Base-by-base conservation (phyloP, 2,113 vertebrate species). In the Cryptomyrus ogoouensis region DNA sequence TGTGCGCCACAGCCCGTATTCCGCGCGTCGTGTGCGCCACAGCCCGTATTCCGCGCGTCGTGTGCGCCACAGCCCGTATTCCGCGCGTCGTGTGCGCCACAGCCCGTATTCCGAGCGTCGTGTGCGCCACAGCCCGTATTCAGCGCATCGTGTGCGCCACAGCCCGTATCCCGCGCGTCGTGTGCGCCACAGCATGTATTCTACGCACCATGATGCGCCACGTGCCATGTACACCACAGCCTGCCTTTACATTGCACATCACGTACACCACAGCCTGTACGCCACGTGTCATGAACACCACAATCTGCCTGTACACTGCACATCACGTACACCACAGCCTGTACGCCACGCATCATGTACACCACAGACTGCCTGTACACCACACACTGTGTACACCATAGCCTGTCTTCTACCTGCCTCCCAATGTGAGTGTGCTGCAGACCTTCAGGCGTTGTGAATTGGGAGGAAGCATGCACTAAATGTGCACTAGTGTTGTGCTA, bases 401-500 rank as follows among this genome's bases (percentile, higher is more conserved):
- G 83, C 17, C 56, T 24, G 31, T 31, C 66, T 74, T 31, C 66
- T 35, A 35, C 9, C 12, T 83, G 5, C 17, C 77, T 42, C 39
- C 39, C 35, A 46, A 17, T 42, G 77, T 83, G 77, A 83, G 15
- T 83, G 77, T 39, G 13, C 31, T 35, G 70, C 31, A 77, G 70
- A 35, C 31, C 15, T 77, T 77, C 70, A 77, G 35, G 19, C 7
- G 6, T n/a, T 10, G 8, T 21, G 31, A 88, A 56, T 39, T 56
- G 52, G 8, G 46, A 13, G 49, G 42, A 7, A 2, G 42, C 27
- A 47, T 42, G 53, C 70, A 52, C 87, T 87, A 44, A 46, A 77
- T 39, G 24, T 24, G 21, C 70, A 92, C 93, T 93, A 66, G 90
- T 94, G 94, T 93, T 93, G 91, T 93, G 12, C 92, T 94, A 95